Base-by-base conservation (phyloP, 2,113 vertebrate genomes). In the Spheniscus mendiculus region DNA sequence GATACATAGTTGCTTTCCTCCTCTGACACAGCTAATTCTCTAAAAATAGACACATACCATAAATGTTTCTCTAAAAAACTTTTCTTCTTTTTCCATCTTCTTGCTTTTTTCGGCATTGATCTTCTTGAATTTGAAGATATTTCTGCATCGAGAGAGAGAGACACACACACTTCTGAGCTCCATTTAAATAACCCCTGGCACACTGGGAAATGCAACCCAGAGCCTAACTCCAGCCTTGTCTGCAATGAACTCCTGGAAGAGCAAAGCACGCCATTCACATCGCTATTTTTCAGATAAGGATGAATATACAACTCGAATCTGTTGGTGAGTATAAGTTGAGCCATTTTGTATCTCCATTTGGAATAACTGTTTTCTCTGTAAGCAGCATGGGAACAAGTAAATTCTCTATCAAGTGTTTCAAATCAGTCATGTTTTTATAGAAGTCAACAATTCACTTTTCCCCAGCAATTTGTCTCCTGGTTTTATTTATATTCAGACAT, bases 11-110 rank as follows among this genome's bases (percentile, higher is more conserved):
- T 67, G 71, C 42, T 74, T 62, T 42, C 44, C 40, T 71, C 44
- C 34, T 36, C 72, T n/a, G 32, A 27, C 56, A 66, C 36, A 56
- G 19, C 10, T 32, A 45, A 9, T 14, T 16, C 44, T 47, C 38
- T 20, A 15, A 8, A 27, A 40, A 30, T 21, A 7, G 50, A 40
- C 77, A 96, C 95, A 0, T 94, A 99, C 98, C 98, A 98, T 92
- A 56, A 98, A 99, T 10, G 83, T 98, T 85, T 98, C 97, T 95
- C 98, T 97, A 18, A 98, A 98, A 44, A 89, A 4, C 82, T 98
- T 98, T 86, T 98, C 98, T 72, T 98, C 98, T 89, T 94, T 98
- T 44, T 89, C 78, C 82, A 96, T 87, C 85, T 97, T 97, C 83
- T 95, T 98, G 59, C 36, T 96, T 81, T 98, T 98, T 79, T 97